Evolutionary conservation across 2,113 vertebrate genomes (phyloP).

Genomic region (Oncorhynchus tshawytscha): DNA sequence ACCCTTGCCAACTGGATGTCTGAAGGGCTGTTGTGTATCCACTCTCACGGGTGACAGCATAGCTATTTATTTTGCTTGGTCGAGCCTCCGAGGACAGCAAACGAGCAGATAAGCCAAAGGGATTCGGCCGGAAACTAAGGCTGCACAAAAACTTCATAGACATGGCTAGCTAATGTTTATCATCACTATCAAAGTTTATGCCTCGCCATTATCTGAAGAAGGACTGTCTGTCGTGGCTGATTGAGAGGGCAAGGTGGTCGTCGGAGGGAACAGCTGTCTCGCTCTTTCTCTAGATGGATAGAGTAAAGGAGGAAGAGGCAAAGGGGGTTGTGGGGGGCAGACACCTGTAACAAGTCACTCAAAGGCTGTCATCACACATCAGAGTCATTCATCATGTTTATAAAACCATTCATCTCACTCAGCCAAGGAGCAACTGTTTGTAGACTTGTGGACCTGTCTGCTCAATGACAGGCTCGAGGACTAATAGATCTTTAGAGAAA

Average conservation of each 20-base stretch:
- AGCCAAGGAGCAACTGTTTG: conserved; percentile 54
- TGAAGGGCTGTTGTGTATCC: conserved; percentile 59
- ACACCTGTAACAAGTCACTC: conserved; percentile 79
- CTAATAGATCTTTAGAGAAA: not conserved
- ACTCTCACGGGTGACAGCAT: conserved; percentile 71
- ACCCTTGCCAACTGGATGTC: conserved; percentile 65
- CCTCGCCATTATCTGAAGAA: conserved; percentile 60
- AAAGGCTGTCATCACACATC: conserved; percentile 67
- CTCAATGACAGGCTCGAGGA: not conserved
- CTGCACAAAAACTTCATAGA: conserved; percentile 62
- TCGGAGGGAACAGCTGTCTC: conserved; percentile 45
- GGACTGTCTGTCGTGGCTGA: conserved; percentile 45
- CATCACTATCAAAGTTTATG: conserved; percentile 65
- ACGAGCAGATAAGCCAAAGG: conserved; percentile 66
- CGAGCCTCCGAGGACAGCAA: conserved; percentile 55
- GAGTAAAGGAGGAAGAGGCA: conserved; percentile 29
- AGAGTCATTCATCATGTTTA: conserved; percentile 74
- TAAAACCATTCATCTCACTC: conserved; percentile 74
- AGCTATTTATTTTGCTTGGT: conserved; percentile 67
- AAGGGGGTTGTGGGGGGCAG: conserved; percentile 33
- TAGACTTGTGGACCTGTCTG: conserved; percentile 27
- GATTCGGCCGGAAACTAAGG: conserved; percentile 62
- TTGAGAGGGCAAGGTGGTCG: conserved; percentile 43
- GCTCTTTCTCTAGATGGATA: conserved; percentile 27
- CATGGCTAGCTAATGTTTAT: conserved; percentile 66